Percentiles rank a stretch among this genome's conserved stretches.
phyloP scores from a whole-genome alignment of 2,888 invertebrate genomes.

The Drosophila maculinotata region DNA sequence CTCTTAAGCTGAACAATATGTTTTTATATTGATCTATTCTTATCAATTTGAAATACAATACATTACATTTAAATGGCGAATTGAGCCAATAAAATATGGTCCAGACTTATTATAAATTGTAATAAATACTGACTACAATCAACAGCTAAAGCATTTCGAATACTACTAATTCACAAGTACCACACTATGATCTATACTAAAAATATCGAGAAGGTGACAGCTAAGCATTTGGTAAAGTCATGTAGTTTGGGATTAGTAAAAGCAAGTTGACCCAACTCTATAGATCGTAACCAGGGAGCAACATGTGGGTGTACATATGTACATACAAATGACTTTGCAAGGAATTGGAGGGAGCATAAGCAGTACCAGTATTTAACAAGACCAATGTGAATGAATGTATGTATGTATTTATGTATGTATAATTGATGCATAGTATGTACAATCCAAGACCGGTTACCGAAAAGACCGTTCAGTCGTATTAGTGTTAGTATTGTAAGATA shows the following conservation, averaged over 20 bases:
- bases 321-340: slow-evolving; percentile 14
- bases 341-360: slow-evolving; percentile 15
- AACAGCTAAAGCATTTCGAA: not conserved
- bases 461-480: slow-evolving; percentile 4
- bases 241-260: slow-evolving; percentile 58
- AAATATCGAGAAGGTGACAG: not conserved
- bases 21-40: too few species aligned
- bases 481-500: slow-evolving; percentile 21
- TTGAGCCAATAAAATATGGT: not conserved
- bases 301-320: slow-evolving; percentile 10
- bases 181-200: too few species aligned
- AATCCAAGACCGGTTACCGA: slow-evolving; percentile 31
- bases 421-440: slow-evolving; percentile 13
- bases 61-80: not conserved
- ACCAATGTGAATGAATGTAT: slow-evolving; percentile 30
- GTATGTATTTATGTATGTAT: slow-evolving; percentile 16
- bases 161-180: not conserved
- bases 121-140: not conserved
- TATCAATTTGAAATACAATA: not conserved
- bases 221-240: not conserved
- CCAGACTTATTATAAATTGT: not conserved
- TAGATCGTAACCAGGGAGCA: slow-evolving; percentile 57
- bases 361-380: slow-evolving; percentile 32
- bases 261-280: slow-evolving; percentile 43
- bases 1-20: not conserved